A percentile compares a stretch with the other conserved stretches of the same genome.
Conservation (phyloP, 2,888 invertebrate genomes). For the Trissonchulus sp. region DNA sequence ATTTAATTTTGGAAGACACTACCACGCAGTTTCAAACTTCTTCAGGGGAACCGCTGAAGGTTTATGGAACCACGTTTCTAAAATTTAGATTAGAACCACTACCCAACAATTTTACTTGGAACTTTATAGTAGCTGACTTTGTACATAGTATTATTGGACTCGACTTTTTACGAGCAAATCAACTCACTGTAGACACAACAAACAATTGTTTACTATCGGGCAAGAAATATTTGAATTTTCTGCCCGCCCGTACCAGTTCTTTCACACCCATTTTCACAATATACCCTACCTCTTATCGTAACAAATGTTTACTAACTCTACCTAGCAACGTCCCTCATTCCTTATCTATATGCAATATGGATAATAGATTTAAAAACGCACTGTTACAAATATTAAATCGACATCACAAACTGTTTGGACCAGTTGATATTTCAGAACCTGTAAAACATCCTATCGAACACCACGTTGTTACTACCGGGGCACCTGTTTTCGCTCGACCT, state of each 20-base stretch:
- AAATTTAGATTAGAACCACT: background rate
- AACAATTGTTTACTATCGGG: background rate
- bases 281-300: too few species aligned
- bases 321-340: background rate
- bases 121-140: slow-evolving; percentile 6
- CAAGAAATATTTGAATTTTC: background rate
- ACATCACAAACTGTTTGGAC: background rate
- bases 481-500: slow-evolving; percentile 20
- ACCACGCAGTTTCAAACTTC: background rate
- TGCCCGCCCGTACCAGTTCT: too few species aligned
- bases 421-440: slow-evolving; percentile 13
- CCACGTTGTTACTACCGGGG: slow-evolving; percentile 17
- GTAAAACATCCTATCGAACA: slow-evolving; percentile 15
- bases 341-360: too few species aligned
- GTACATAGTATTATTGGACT: background rate
- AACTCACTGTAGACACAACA: background rate
- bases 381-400: background rate
- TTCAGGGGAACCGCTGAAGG: background rate
- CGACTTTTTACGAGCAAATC: slow-evolving; percentile 6
- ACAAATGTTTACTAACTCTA: too few species aligned
- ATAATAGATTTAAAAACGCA: background rate
- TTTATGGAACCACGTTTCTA: background rate
- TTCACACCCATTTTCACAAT: too few species aligned
- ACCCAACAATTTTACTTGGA: background rate
- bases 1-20: background rate